These are phyloP conservation scores for Brachionus asplanchnoidis DNA, from an alignment of 1,140 invertebrate genomes.

Conservation along the genomic window DNA sequence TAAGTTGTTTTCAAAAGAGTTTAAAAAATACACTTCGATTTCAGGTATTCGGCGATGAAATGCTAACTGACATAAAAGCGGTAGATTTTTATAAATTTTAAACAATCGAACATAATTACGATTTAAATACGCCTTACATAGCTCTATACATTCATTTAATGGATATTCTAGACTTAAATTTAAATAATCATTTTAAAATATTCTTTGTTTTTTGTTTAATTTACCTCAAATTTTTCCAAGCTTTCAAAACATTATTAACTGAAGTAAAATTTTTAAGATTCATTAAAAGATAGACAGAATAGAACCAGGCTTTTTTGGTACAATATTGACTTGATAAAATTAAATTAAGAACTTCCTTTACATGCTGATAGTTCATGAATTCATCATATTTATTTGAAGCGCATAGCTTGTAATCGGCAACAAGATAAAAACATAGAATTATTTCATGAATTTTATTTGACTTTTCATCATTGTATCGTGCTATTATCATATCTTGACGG, in stretches of 20 bases:
- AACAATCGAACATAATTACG: conserved; percentile 1
- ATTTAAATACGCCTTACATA: conserved; percentile 8
- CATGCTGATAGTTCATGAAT: conserved; percentile 9
- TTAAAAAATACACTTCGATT: conserved; percentile 1
- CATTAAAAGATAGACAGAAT: background rate
- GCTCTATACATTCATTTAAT: background rate
- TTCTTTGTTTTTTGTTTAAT: background rate
- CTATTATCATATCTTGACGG: conserved; percentile 4
- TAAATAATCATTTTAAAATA: background rate
- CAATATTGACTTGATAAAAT: background rate
- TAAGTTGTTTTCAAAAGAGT: background rate
- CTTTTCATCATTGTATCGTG: conserved; percentile 4
- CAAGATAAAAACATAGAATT: conserved; percentile 24
- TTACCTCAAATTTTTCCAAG: conserved; percentile 1
- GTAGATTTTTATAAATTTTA: conserved; percentile 11
- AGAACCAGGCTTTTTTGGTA: conserved; percentile 3
- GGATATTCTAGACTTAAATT: conserved; percentile 3
- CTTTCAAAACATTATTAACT: background rate
- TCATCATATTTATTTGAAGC: conserved; percentile 8
- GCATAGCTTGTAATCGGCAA: background rate
- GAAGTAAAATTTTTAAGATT: conserved; percentile 1
- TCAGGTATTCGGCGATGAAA: conserved; percentile 10
- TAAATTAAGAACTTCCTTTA: conserved; percentile 23
- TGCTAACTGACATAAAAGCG: background rate
- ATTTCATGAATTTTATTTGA: conserved; percentile 28